Base-by-base conservation (phyloP, 2,113 vertebrate species). In the Struthio camelus region DNA sequence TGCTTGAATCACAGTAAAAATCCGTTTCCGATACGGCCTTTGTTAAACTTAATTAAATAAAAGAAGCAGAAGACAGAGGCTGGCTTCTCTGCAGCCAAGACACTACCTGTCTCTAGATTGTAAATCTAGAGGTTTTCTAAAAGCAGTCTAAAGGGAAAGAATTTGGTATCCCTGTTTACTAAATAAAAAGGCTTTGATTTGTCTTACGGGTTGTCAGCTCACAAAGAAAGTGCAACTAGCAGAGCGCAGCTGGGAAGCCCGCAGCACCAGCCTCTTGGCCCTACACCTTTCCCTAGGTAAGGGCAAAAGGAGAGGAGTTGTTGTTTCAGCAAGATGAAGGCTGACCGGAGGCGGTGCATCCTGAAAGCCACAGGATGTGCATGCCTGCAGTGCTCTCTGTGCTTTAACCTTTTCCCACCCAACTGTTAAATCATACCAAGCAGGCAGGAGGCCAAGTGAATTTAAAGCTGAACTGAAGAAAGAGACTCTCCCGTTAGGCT, bases 1-100 rank as follows among this genome's bases (percentile, higher is more conserved):
- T 6, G 14, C 89, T 42, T 97, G 96, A 97, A 85, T 97, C 95
- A 96, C 65, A 2, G 1, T 51, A 10, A 36, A 86, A 70, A 27
- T 71, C 94, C 54, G 67, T 78, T 77, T 25, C 93, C 80, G 67
- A 54, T 59, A 85, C 27, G 85, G 72, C 59, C 71, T 44, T 51
- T 44, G 34, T 53, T 72, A 73, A 66, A 54, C 58, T 30, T 38
- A 40, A 83, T 90, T 80, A 83, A 85, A 90, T 14, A 46, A 75
- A 27, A 80, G 67, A 51, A 2, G 6, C 2, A 61, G 56, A 77
- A 59, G 56, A 44, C 19, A 69, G 70, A 53, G 61, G 54, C 30
- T 51, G 80, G 34, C 38, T 90, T 76, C 87, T 42, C 58, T 90
- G 91, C 69, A 76, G 61, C 70, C 58, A 44, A 73, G 69, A 8